Conservation (phyloP, 2,888 invertebrate genomes). For the Argyresthia albistria region DNA sequence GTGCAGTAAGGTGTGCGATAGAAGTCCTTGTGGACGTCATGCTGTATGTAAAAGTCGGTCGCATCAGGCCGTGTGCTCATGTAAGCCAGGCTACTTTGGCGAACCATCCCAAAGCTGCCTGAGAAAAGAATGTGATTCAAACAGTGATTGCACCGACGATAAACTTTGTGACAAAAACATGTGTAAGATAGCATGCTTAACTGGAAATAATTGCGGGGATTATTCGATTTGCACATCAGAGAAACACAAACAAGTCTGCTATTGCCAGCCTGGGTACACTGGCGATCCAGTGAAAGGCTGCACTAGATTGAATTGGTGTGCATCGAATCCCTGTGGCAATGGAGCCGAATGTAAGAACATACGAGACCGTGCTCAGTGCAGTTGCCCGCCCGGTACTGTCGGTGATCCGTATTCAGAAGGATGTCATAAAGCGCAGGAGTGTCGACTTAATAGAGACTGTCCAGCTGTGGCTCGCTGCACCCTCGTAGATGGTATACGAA, state of each 20-base stretch:
- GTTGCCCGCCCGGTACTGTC: slow-evolving; percentile 83
- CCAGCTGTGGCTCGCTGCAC: slow-evolving; percentile 85
- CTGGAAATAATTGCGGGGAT: slow-evolving; percentile 86
- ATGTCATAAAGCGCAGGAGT: slow-evolving; percentile 87
- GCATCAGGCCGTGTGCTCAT: slow-evolving; percentile 83
- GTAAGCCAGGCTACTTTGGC: slow-evolving; percentile 85
- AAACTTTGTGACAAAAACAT: slow-evolving; percentile 86
- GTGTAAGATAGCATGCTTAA: slow-evolving; percentile 90
- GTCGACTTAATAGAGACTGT: slow-evolving; percentile 84
- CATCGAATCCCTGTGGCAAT: slow-evolving; percentile 83
- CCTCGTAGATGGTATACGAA: slow-evolving; percentile 78
- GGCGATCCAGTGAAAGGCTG: slow-evolving; percentile 84
- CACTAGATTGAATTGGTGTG: slow-evolving; percentile 83
- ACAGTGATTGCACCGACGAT: slow-evolving; percentile 84
- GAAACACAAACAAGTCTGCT: slow-evolving; percentile 80
- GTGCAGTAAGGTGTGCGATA: slow-evolving; percentile 83
- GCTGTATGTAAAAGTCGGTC: slow-evolving; percentile 82
- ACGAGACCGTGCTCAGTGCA: slow-evolving; percentile 84
- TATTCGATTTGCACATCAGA: slow-evolving; percentile 90
- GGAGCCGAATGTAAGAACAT: slow-evolving; percentile 86
- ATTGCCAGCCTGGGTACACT: slow-evolving; percentile 90
- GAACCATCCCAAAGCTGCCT: slow-evolving; percentile 87
- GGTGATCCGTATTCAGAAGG: slow-evolving; percentile 90
- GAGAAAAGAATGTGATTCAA: slow-evolving; percentile 81
- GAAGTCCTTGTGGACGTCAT: slow-evolving; percentile 84